Conservation (phyloP, 2,113 vertebrate species). For the Lagopus muta region DNA sequence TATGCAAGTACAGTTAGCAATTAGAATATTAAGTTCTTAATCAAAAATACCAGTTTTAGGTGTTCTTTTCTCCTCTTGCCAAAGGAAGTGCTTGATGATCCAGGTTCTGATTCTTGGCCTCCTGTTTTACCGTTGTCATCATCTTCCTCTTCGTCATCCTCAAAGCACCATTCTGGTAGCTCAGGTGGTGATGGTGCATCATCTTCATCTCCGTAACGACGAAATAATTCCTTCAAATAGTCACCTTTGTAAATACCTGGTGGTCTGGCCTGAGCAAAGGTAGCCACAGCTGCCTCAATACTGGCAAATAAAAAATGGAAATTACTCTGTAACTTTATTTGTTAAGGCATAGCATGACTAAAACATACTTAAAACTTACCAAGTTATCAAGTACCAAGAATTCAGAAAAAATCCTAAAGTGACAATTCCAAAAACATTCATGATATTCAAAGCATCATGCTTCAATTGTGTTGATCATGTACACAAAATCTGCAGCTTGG, state of each 20-base stretch:
- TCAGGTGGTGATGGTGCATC: slow-evolving; percentile 89
- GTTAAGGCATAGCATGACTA: background rate
- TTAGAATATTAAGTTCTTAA: background rate
- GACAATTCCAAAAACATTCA: background rate
- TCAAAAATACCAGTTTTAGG: slow-evolving; percentile 89
- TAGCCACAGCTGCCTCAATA: slow-evolving; percentile 93
- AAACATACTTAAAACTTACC: background rate
- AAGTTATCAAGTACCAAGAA: background rate
- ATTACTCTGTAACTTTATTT: background rate
- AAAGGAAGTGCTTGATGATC: slow-evolving; percentile 87
- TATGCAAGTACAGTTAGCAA: background rate
- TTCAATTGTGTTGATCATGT: background rate
- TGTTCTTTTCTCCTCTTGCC: slow-evolving; percentile 93
- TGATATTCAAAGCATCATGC: background rate
- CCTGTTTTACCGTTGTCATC: slow-evolving; percentile 78
- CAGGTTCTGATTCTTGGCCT: slow-evolving; percentile 89
- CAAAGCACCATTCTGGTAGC: slow-evolving; percentile 97
- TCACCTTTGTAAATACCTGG: slow-evolving; percentile 99
- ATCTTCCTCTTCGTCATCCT: slow-evolving; percentile 90
- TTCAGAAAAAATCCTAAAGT: background rate
- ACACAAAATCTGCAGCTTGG: background rate
- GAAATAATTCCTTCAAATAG: slow-evolving; percentile 97
- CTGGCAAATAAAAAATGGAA: slow-evolving; percentile 76
- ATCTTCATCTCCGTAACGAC: slow-evolving; percentile 93
- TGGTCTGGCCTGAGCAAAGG: slow-evolving; percentile 90